A percentile compares a stretch with the other conserved stretches of the same genome.
These are phyloP conservation scores for Epinotia brunnichana DNA, from an alignment of 2,888 invertebrate genomes.

Conservation along the genomic window DNA sequence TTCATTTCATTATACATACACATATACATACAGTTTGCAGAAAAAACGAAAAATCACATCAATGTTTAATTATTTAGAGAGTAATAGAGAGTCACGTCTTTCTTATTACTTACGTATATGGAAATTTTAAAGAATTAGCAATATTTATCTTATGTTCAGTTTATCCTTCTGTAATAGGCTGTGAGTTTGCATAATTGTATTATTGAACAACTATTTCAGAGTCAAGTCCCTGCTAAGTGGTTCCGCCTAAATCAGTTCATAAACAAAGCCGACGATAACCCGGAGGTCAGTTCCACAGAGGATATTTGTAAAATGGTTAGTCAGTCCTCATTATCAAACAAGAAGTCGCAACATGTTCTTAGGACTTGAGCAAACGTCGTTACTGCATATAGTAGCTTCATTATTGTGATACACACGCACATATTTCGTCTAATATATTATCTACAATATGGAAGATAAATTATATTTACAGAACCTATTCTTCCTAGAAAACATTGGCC, in stretches of 20 bases:
- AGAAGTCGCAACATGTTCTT: constrained; percentile 15
- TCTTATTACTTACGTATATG: too few species aligned
- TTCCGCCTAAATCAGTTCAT: not conserved
- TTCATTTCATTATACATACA: too few species aligned
- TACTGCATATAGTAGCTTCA: not conserved
- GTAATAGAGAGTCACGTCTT: too few species aligned
- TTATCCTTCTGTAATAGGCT: not conserved
- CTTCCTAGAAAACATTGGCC: too few species aligned
- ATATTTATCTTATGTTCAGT: not conserved
- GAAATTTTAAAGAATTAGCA: not conserved
- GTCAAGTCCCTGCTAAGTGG: not conserved
- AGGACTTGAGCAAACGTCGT: not conserved
- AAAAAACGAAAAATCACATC: too few species aligned
- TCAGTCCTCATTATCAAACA: not conserved
- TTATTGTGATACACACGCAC: not conserved
- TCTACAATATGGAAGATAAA: too few species aligned
- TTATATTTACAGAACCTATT: too few species aligned
- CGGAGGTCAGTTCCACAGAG: not conserved
- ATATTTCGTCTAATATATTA: not conserved
- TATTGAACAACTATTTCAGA: not conserved
- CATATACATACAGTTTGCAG: too few species aligned
- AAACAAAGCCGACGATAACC: constrained; percentile 9
- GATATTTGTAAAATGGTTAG: constrained; percentile 11
- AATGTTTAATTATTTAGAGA: too few species aligned
- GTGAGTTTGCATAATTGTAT: not conserved